Evolutionary conservation across 2,113 vertebrate genomes (phyloP).

Genomic region (Lampris incognitus): DNA sequence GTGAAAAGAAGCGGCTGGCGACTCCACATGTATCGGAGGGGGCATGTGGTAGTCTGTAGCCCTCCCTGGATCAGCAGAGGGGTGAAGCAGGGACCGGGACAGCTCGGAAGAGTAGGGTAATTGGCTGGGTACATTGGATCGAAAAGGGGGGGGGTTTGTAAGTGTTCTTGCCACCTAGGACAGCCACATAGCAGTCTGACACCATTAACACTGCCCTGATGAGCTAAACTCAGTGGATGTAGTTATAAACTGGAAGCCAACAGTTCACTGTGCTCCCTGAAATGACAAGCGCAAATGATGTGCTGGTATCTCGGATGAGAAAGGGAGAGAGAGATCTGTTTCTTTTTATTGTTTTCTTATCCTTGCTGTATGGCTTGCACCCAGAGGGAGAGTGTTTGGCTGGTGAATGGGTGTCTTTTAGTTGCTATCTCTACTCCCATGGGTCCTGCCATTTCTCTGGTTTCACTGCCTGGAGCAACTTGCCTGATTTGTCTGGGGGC

Average conservation of each 20-base stretch:
- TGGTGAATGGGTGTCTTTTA: conserved; percentile 68
- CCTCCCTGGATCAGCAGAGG: no score
- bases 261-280: neutral
- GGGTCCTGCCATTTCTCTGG: conserved; percentile 72
- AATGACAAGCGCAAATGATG: conserved; percentile 14
- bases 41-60: no score
- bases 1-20: no score
- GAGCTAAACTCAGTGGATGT: no score
- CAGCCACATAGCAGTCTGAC: no score
- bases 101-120: no score
- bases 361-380: conserved; percentile 27
- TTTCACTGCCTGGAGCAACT: conserved; percentile 64
- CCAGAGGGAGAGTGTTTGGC: conserved; percentile 45
- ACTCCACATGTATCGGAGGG: no score
- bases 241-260: neutral
- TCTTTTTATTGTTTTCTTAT: conserved; percentile 16
- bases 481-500: conserved; percentile 42
- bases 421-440: conserved; percentile 52
- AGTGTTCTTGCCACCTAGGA: no score
- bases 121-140: no score
- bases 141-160: no score
- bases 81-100: no score
- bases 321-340: conserved; percentile 34
- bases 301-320: conserved; percentile 29
- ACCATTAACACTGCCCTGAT: no score